Base-by-base conservation (phyloP, 1,140 invertebrate species). In the Calosoma granatense region DNA sequence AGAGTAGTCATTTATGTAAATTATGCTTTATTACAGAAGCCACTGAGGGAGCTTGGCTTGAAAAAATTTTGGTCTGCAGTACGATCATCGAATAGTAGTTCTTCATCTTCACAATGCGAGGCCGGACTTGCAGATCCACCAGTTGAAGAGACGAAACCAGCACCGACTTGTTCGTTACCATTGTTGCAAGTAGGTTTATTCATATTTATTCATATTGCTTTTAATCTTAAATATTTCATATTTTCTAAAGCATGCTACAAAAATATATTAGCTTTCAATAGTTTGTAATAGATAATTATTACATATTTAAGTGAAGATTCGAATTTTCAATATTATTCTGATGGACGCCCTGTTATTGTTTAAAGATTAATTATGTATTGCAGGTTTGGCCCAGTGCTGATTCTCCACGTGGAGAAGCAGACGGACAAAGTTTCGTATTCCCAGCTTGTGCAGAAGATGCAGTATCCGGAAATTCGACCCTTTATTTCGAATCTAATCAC, bases 381-480 rank as follows among this genome's bases (percentile, higher is more conserved):
- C 66, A 77, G 70, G 74, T 78, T 19, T 78, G 75, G 75, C 76
- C 75, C 1, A 76, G 74, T 60, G 74, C 79, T 65, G 84, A 86
- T 62, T 85, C 83, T 2, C 83, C 83, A 14, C 73, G 82, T 55
- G 81, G 81, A 59, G 82, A 85, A 63, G 79, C 78, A 9, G 82
- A 85, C 55, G 81, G 81, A 17, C 81, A 85, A 64, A 81, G 78
- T 55, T 86, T 85, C 64, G 72, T 85, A 17, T 86, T 85, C 60
- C 78, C 77, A 23, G 70, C 69, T 39, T 75, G 76, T 57, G 71
- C 74, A 22, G 76, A 77, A 63, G 76, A 71, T 58, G 72, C 72
- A 6, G 60, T 56, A 36, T 70, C 67, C 12, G 60, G 64, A 54
- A 61, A 68, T 60, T 70, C 68, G 56, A 64, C 75, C 70, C 41